Evolutionary conservation across 1,140 invertebrate species (phyloP).

Genomic region (Drosophila nigromelanica): DNA sequence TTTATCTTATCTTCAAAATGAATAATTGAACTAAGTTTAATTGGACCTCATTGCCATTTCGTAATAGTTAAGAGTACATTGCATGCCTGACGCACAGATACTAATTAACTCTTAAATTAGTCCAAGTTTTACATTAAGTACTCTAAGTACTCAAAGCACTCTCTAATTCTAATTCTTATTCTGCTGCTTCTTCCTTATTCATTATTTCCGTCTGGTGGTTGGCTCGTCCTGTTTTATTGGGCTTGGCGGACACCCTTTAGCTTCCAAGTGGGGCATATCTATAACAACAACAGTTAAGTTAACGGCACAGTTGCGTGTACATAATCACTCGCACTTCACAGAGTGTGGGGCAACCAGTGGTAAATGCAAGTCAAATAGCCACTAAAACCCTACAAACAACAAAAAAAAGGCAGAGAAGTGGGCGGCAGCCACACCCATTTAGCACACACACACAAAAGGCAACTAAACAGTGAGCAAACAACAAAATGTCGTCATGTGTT

Average conservation of each 20-base stretch:
- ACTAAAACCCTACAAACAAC: conserved; percentile 10
- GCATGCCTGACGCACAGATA: not conserved
- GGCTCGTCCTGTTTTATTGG: conserved; percentile 4
- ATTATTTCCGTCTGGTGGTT: not conserved
- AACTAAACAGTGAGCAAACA: conserved; percentile 72
- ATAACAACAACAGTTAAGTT: conserved; percentile 40
- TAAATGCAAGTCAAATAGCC: conserved; percentile 33
- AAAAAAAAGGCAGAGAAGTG: not conserved
- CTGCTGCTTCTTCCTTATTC: not conserved
- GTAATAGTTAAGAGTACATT: not conserved
- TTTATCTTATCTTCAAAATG: no score
- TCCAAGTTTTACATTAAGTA: not conserved
- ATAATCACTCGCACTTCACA: conserved; percentile 73
- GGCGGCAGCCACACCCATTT: conserved; percentile 21
- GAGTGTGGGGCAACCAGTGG: conserved; percentile 18
- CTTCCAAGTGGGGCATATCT: conserved; percentile 12
- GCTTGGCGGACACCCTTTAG: not conserved
- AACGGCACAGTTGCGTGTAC: conserved; percentile 73
- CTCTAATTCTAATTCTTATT: not conserved
- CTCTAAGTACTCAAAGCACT: not conserved
- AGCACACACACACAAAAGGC: conserved; percentile 21
- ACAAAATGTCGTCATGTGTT: conserved; percentile 69
- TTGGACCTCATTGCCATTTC: not conserved
- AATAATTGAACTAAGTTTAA: no score
- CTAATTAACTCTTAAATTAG: not conserved